These are phyloP conservation scores for Apostichopus japonicus DNA, from an alignment of 35 echinoderm and acorn worm species.

Conservation along the genomic window DNA sequence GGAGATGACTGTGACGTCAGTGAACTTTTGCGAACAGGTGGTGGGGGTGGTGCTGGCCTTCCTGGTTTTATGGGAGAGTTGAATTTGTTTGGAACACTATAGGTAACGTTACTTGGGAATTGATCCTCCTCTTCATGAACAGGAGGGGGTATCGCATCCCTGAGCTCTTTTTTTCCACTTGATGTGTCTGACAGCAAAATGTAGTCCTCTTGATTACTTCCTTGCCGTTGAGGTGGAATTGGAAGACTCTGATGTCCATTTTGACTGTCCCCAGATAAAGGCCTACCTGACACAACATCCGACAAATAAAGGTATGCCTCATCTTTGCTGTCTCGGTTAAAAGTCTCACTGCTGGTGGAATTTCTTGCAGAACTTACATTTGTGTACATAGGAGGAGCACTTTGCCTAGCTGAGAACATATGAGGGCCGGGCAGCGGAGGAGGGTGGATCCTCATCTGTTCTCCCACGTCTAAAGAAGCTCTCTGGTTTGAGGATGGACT, in stretches of 20 bases:
- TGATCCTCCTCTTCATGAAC: neutral
- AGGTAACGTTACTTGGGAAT: neutral
- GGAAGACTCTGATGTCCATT: neutral
- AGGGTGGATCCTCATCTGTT: neutral
- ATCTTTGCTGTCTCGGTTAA: neutral
- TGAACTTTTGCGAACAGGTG: neutral
- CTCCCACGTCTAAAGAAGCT: neutral
- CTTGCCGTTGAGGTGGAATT: slow-evolving; percentile 13
- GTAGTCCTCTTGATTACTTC: neutral
- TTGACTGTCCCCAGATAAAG: neutral
- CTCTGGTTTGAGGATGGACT: slow-evolving; percentile 38
- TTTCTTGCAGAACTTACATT: neutral
- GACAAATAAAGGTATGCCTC: neutral
- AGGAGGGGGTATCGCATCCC: neutral
- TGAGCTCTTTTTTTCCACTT: neutral
- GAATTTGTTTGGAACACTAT: neutral
- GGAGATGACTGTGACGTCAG: neutral
- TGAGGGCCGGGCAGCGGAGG: neutral
- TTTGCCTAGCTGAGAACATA: neutral
- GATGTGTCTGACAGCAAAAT: slow-evolving; percentile 24
- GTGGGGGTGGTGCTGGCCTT: slow-evolving; percentile 30
- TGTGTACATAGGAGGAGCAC: slow-evolving; percentile 35
- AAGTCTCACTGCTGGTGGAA: neutral
- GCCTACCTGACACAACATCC: neutral
- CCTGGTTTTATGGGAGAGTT: slow-evolving; percentile 29